Evolutionary conservation across 2,113 vertebrate species (phyloP).

Genomic region (Agelaius phoeniceus): DNA sequence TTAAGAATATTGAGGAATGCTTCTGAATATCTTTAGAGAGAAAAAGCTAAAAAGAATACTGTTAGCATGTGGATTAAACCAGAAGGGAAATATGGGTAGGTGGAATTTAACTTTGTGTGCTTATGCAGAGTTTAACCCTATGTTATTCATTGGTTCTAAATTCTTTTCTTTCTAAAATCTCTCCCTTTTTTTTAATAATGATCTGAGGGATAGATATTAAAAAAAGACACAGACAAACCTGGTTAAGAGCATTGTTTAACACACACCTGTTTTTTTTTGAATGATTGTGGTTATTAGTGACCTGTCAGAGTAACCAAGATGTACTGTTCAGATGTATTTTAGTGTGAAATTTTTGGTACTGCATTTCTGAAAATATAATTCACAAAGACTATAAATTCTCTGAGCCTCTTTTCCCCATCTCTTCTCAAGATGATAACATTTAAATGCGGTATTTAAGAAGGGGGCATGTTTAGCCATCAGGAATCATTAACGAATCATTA

Average conservation of each 20-base stretch:
- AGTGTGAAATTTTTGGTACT: background rate
- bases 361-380: background rate
- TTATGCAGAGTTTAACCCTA: background rate
- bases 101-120: background rate
- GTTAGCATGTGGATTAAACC: background rate
- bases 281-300: background rate
- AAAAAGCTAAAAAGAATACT: background rate
- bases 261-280: background rate
- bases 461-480: background rate
- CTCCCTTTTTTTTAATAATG: background rate
- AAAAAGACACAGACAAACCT: background rate
- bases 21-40: background rate
- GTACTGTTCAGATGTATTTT: background rate
- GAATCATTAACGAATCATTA: background rate
- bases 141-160: background rate
- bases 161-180: background rate
- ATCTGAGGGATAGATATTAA: background rate
- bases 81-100: background rate
- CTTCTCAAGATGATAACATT: background rate
- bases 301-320: background rate
- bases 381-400: background rate
- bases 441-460: background rate
- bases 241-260: background rate
- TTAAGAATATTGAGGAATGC: background rate
- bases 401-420: fast-evolving